Evolutionary conservation across 1,140 invertebrate genomes (phyloP).

Genomic region (Drosophila nasuta): DNA sequence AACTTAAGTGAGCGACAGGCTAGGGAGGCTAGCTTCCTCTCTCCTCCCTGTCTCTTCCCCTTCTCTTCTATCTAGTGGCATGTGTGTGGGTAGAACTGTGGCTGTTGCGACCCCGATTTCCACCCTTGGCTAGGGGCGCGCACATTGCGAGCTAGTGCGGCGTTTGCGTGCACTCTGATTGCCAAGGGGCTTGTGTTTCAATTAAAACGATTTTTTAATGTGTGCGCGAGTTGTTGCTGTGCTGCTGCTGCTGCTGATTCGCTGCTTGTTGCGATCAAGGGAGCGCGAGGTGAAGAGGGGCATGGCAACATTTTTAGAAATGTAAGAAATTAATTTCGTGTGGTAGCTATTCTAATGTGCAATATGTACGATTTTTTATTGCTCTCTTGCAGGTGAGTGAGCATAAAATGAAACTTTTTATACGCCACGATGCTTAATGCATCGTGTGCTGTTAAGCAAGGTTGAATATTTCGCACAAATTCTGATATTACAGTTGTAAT

Average conservation of each 20-base stretch:
- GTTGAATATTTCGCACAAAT: background rate
- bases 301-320: constrained; percentile 42
- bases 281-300: background rate
- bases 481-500: too few species aligned
- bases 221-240: constrained; percentile 26
- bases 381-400: constrained; percentile 21
- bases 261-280: background rate
- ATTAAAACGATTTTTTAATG: constrained; percentile 79
- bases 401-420: constrained; percentile 1
- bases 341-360: constrained; percentile 19
- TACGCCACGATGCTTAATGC: background rate
- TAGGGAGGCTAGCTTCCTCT: too few species aligned
- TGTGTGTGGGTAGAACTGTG: constrained; percentile 20
- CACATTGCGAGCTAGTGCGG: constrained; percentile 47
- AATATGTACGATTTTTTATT: constrained; percentile 24
- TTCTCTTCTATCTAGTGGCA: constrained; percentile 1
- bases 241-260: background rate
- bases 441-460: background rate
- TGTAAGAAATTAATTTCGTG: constrained; percentile 63
- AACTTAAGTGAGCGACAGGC: constrained; percentile 77
- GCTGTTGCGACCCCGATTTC: constrained; percentile 4
- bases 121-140: constrained; percentile 7
- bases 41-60: background rate
- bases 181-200: constrained; percentile 75
- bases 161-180: constrained; percentile 61